phyloP scores from a whole-genome alignment of 2,797 vertebrate species.

The Serranus cabrilla region DNA sequence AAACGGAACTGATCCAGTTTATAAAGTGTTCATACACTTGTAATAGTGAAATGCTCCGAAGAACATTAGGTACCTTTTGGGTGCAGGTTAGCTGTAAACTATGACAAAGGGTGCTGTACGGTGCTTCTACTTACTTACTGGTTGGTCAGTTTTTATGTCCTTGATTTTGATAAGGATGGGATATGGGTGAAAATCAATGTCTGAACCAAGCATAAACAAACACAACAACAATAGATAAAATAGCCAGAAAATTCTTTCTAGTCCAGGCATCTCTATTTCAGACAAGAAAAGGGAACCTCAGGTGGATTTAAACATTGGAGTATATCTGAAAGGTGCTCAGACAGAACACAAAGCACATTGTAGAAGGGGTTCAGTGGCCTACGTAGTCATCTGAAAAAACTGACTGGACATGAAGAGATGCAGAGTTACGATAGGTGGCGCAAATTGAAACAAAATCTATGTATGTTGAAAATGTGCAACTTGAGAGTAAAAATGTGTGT shows the following conservation, averaged over 20 bases:
- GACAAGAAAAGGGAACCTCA: neutral
- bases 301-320: neutral
- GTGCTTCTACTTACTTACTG: neutral
- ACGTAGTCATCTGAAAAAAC: neutral
- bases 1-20: conserved; percentile 36
- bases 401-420: neutral
- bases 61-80: conserved; percentile 42
- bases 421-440: neutral
- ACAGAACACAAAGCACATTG: neutral
- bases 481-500: neutral
- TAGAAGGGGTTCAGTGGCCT: neutral
- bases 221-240: conserved; percentile 19
- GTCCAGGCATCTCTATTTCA: conserved; percentile 2
- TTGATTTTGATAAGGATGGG: conserved; percentile 14
- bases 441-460: neutral
- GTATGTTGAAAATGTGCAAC: neutral
- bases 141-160: conserved; percentile 12
- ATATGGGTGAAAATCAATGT: neutral
- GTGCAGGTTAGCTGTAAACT: conserved; percentile 23
- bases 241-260: neutral
- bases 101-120: neutral
- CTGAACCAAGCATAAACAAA: too few relatives aligned
- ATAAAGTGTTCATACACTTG: conserved; percentile 20
- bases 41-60: conserved; percentile 27
- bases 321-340: neutral